Percentiles rank a stretch among this genome's conserved stretches.
phyloP scores from a whole-genome alignment of 2,797 vertebrate species.

The Pipistrellus nathusii region DNA sequence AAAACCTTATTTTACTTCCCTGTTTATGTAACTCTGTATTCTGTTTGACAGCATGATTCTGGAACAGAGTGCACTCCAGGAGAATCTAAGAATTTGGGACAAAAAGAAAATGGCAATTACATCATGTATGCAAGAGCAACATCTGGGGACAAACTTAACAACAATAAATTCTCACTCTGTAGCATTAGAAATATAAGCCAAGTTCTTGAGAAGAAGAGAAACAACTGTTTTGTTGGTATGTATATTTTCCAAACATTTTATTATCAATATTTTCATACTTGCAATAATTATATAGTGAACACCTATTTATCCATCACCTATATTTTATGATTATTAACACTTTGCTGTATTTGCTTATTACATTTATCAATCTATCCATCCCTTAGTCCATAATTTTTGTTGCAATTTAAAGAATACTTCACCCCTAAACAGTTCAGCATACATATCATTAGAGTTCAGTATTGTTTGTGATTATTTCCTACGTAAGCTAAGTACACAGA shows the following conservation, averaged over 20 bases:
- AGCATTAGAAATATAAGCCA: conserved; percentile 96
- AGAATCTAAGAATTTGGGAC: conserved; percentile 92
- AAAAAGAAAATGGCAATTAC: conserved; percentile 96
- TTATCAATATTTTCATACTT: not conserved
- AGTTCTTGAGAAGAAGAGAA: conserved; percentile 94
- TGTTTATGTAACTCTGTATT: conserved; percentile 60
- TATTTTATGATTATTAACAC: conserved; percentile 14
- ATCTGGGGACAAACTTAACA: conserved; percentile 97
- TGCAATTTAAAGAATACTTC: conserved; percentile 39
- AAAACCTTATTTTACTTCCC: conserved; percentile 69
- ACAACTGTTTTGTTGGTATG: conserved; percentile 96
- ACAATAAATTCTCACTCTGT: conserved; percentile 97
- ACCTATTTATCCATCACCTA: not conserved
- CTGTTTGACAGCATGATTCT: conserved; percentile 95
- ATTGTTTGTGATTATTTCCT: conserved; percentile 3
- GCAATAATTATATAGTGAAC: not conserved
- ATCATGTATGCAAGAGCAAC: conserved; percentile 99
- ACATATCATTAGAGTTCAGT: not conserved
- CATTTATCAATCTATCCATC: not conserved
- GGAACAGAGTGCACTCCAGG: conserved; percentile 97
- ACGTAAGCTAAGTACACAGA: not conserved
- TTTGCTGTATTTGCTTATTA: conserved; percentile 45
- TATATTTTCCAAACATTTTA: conserved; percentile 70
- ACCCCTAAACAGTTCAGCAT: not conserved
- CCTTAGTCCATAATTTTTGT: not conserved